Evolutionary conservation across 2,888 invertebrate species (phyloP).

Genomic region (Amphipyra tragopoginis): DNA sequence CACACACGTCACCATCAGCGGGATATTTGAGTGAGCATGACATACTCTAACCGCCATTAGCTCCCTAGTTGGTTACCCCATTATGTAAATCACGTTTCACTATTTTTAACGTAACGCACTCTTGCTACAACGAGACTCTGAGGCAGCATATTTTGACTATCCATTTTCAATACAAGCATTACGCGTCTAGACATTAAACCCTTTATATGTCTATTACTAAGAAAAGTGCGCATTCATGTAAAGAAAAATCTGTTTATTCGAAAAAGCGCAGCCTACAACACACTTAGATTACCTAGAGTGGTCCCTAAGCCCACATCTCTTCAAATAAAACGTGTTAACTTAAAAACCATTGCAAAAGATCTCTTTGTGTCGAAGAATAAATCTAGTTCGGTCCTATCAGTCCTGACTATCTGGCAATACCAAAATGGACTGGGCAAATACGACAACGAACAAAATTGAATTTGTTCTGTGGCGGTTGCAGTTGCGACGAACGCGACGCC

Average conservation of each 20-base stretch:
- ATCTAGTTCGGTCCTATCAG: constrained; percentile 67
- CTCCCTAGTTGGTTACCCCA: too few relatives aligned
- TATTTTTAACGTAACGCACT: too few relatives aligned
- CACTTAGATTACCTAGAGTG: constrained; percentile 30
- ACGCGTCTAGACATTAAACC: too few relatives aligned
- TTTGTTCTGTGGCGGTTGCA: constrained; percentile 73
- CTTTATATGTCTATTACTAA: too few relatives aligned
- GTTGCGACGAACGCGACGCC: constrained; percentile 58
- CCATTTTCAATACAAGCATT: too few relatives aligned
- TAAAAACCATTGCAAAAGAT: constrained; percentile 52
- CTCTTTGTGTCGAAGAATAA: constrained; percentile 64
- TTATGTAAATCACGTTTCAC: too few relatives aligned
- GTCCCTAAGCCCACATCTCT: constrained; percentile 29
- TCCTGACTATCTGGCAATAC: constrained; percentile 72
- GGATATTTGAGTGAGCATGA: too few relatives aligned
- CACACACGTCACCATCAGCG: too few relatives aligned
- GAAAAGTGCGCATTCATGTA: constrained; percentile 20
- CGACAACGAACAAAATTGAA: constrained; percentile 81
- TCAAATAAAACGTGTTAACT: constrained; percentile 59
- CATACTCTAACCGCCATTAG: too few relatives aligned
- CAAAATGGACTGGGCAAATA: constrained; percentile 79
- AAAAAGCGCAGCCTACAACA: constrained; percentile 28
- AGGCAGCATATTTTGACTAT: too few relatives aligned
- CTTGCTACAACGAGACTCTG: too few relatives aligned
- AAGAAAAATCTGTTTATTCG: constrained; percentile 14